phyloP scores from a whole-genome alignment of 2,888 invertebrate genomes.

The Carcina quercana region DNA sequence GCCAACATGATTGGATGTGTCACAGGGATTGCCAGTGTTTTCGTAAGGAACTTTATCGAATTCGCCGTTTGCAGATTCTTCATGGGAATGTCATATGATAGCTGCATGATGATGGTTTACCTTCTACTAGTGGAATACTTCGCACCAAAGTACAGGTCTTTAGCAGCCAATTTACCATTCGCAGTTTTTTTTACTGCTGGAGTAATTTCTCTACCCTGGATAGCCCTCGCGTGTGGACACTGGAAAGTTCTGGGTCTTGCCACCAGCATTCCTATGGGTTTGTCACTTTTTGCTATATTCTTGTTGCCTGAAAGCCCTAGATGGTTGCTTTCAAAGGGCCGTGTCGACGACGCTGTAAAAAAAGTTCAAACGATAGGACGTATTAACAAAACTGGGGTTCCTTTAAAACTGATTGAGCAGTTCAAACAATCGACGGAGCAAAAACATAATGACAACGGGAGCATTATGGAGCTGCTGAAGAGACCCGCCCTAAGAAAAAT shows the following conservation, averaged over 20 bases:
- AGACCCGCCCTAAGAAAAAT: constrained; percentile 33
- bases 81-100: constrained; percentile 52
- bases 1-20: constrained; percentile 42
- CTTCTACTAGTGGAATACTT: constrained; percentile 45
- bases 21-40: constrained; percentile 38
- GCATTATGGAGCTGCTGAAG: constrained; percentile 32
- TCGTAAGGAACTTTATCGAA: constrained; percentile 29
- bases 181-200: constrained; percentile 40
- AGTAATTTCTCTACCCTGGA: constrained; percentile 40
- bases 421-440: constrained; percentile 27
- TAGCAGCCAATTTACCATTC: constrained; percentile 44
- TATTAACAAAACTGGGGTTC: constrained; percentile 38
- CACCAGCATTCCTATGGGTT: constrained; percentile 41
- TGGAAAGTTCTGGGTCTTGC: constrained; percentile 45
- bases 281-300: constrained; percentile 37
- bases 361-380: constrained; percentile 35
- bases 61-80: constrained; percentile 45
- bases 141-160: constrained; percentile 48
- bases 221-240: constrained; percentile 42
- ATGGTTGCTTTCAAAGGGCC: constrained; percentile 47
- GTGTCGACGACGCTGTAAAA: constrained; percentile 37
- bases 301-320: constrained; percentile 52
- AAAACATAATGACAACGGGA: constrained; percentile 19
- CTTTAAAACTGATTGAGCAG: constrained; percentile 31
- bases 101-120: constrained; percentile 52